A percentile compares a stretch with the other conserved stretches of the same genome.
Conservation (phyloP, 1,140 invertebrate genomes). For the Fopius arisanus region DNA sequence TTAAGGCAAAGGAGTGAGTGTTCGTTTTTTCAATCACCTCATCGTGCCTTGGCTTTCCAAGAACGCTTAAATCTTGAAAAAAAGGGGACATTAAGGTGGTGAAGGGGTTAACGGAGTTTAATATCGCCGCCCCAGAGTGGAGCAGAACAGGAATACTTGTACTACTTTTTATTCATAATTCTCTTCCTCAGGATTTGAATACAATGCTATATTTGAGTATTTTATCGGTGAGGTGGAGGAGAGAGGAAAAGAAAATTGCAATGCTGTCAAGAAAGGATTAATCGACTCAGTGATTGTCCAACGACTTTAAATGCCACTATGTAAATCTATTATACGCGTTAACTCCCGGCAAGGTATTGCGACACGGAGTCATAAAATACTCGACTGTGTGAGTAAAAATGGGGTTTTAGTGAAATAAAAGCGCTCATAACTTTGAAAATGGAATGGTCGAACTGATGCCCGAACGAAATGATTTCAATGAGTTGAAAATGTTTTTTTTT, state of each 20-base stretch:
- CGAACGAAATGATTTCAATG: not conserved
- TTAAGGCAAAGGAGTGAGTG: slow-evolving; percentile 42
- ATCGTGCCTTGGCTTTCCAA: slow-evolving; percentile 5
- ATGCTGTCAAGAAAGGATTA: not conserved
- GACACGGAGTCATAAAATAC: not conserved
- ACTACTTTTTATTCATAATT: not conserved
- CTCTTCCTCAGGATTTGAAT: not conserved
- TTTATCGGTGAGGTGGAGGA: not conserved
- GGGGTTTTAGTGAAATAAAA: not conserved
- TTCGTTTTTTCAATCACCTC: slow-evolving; percentile 31
- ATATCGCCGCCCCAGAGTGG: not conserved
- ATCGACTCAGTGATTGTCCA: not conserved
- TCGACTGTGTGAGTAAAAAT: not conserved
- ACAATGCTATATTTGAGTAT: not conserved
- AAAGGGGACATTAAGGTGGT: slow-evolving; percentile 21
- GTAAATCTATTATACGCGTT: not conserved
- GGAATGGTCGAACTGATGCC: not conserved
- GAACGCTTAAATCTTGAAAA: not conserved
- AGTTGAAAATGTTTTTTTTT: not conserved
- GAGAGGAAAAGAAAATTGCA: not conserved
- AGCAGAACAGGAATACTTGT: not conserved
- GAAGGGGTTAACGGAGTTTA: slow-evolving; percentile 8
- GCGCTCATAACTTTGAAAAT: not conserved
- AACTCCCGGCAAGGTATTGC: not conserved
- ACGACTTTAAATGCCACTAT: not conserved